Base-by-base conservation (phyloP, 2,113 vertebrate species). In the Odontesthes bonariensis region DNA sequence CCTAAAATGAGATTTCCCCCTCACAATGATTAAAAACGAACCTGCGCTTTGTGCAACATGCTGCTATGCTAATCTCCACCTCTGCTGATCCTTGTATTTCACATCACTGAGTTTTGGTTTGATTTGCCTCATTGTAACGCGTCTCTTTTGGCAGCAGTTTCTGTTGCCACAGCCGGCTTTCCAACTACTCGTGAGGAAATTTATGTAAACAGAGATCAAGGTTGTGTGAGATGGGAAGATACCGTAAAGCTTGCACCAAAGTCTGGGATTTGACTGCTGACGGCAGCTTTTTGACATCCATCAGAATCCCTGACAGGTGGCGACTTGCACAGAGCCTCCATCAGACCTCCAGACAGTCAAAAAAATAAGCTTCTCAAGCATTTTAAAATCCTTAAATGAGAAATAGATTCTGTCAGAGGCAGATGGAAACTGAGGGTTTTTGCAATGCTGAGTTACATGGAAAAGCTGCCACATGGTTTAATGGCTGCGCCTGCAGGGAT, bases 231-330 rank as follows among this genome's bases (percentile, higher is more conserved):
- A 63, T 17, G 14, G 27, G 38, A 63, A 64, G 58, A 51, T 66
- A 56, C 35, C 16, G 16, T 33, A 3, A 31, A 20, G 61, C 49
- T 56, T 47, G 49, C 12, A 23, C 23, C 20, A 31, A 59, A 78
- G 49, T 64, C 40, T 11, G n/a, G 16, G 49, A 69, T 68, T 52
- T 33, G 51, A 54, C 52, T 32, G 55, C 63, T 4, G 63, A 42
- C 11, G 11, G 51, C 72, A 76, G 52, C 65, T 61, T 66, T 54
- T 73, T 77, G 65, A 80, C 79, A 65, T 31, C 27, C 53, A 49
- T 65, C 52, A 55, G 52, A 75, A 75, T 72, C 49, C 14, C 19
- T 68, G 79, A 81, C 76, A 81, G 70, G 76, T 69, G 60, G 65
- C 61, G 19, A 1, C 10, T 51, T 51, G 55, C 70, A 53, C 49